Base-by-base conservation (phyloP, 2,113 vertebrate species). In the Uria aalge region DNA sequence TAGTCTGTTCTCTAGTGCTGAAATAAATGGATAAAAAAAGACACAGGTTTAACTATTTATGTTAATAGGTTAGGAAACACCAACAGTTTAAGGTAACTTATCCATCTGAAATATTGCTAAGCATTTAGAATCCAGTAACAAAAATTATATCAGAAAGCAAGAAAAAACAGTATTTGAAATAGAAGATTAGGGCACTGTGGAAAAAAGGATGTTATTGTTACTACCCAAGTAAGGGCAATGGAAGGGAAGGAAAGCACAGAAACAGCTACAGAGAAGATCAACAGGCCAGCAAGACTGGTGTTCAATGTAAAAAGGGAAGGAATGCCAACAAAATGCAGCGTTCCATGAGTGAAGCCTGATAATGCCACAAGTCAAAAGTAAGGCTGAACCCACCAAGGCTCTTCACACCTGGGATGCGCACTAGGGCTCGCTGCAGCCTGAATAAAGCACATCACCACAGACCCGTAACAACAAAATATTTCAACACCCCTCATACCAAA, bases 281-380 rank as follows among this genome's bases (percentile, higher is more conserved):
- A 34, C 8, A 41, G 11, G 19, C 19, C 45, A 83, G 13, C 19
- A 43, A 73, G 6, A 38, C 45, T 48, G 24, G 20, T 52, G 41
- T 0, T 1, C 3, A 13, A 59, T 0, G 0, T 8, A 74, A 23
- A 57, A 64, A 32, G 17, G 69, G 41, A 90, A 69, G 43, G 5
- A 85, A 94, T 76, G 30, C 6, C 67, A 92, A 47, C 2, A 47
- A 82, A 87, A 53, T 3, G 40, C 1, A 63, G 5, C 0, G 0
- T 27, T 56, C 34, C 4, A 1, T 7, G 12, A 59, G 8, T 2
- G 14, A 90, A 79, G 48, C 10, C 32, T 60, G 14, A 29, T 55
- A 57, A 68, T 4, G 6, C 8, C n/a, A 11, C 0, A 1, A 48
- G 24, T 40, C 26, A 56, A 12, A 75, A 68, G 11, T 5, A 1